Conservation (phyloP, 2,113 vertebrate species). For the Carassius gibelio region DNA sequence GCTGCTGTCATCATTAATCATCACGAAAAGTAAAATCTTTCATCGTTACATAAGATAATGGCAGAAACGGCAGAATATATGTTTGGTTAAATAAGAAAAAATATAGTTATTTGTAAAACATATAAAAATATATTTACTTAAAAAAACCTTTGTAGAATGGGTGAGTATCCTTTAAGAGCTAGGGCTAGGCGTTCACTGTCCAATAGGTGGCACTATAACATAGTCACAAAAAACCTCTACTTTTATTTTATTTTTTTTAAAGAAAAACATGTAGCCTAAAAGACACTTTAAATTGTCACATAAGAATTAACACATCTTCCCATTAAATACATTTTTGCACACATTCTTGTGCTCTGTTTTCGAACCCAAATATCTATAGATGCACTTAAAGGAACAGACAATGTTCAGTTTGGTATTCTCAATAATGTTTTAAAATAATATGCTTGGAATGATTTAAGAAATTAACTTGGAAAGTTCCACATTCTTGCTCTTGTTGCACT, state of each 20-base stretch:
- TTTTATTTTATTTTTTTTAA: too few relatives aligned
- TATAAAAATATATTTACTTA: neutral
- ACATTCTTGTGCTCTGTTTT: neutral
- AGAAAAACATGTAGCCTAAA: neutral
- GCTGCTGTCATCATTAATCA: neutral
- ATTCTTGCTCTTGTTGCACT: slow-evolving; percentile 55
- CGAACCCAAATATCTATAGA: neutral
- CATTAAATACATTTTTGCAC: neutral
- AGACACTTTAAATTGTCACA: neutral
- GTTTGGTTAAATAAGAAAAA: neutral
- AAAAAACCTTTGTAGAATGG: too few relatives aligned
- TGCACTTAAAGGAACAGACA: neutral
- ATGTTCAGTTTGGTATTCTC: neutral
- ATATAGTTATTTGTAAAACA: neutral
- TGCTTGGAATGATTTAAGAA: neutral
- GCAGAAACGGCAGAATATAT: neutral
- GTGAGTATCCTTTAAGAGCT: neutral
- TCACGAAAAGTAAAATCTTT: neutral
- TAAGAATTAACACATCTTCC: neutral
- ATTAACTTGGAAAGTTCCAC: neutral
- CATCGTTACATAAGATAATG: neutral
- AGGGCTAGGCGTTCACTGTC: neutral
- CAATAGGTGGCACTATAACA: slow-evolving; percentile 41
- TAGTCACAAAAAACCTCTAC: neutral
- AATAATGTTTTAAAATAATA: neutral